These are phyloP conservation scores for Garrulus glandarius DNA, from an alignment of 2,797 vertebrate species.

Conservation along the genomic window DNA sequence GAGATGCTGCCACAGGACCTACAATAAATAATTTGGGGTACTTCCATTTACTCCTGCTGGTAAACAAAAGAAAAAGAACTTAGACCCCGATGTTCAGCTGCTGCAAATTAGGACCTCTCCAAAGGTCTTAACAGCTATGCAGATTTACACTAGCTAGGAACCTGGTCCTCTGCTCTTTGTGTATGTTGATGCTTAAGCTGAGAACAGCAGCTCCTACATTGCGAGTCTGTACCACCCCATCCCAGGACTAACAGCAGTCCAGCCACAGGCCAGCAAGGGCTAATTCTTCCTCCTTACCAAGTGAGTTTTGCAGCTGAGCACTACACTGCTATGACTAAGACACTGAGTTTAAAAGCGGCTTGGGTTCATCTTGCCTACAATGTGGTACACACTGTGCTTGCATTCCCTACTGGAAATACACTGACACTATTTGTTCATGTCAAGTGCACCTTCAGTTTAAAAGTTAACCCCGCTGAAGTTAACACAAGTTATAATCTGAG, in stretches of 20 bases:
- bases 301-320: background rate
- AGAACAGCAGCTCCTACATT: background rate
- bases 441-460: background rate
- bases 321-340: background rate
- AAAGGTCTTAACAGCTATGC: background rate
- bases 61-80: conserved; percentile 14
- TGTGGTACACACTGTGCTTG: background rate
- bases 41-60: background rate
- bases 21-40: background rate
- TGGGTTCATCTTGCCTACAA: background rate
- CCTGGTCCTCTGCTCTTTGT: background rate
- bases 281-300: background rate
- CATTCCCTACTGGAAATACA: background rate
- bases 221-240: background rate
- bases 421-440: background rate
- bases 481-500: background rate
- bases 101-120: conserved; percentile 3
- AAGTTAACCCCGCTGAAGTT: background rate
- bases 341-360: background rate
- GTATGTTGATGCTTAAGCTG: background rate
- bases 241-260: background rate
- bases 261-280: background rate
- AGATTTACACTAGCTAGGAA: background rate
- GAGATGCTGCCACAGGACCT: background rate
- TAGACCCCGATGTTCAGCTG: background rate